Base-by-base conservation (phyloP, 2,888 invertebrate species). In the Epicampocera succincta region DNA sequence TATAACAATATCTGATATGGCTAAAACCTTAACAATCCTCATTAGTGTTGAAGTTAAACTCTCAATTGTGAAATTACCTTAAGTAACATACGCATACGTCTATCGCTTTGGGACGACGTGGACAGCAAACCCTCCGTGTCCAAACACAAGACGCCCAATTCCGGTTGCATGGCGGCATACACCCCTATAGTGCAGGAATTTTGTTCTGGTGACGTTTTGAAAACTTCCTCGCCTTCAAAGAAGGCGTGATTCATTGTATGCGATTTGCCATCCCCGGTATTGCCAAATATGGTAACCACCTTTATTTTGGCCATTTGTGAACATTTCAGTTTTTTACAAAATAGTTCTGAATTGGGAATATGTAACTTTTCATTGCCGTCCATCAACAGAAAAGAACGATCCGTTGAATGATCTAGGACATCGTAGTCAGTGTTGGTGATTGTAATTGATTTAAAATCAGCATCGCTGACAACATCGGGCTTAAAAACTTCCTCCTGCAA, bases 121-220 rank as follows among this genome's bases (percentile, higher is more conserved):
- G 95, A 95, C 69, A 95, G 91, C 54, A 96, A 91, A n/a, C 96
- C 96, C 91, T 96, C 96, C 0, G 96, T 96, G 87, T 96, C 96
- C 75, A 96, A 89, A 86, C 95, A 94, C 58, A 96, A 92, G 0
- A 95, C 93, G 76, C 93, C 93, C 80, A 93, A 90, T 19, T 91
- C 91, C 0, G 93, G 92, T 89, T 96, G 94, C 90, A 93, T 94
- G 0, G 95, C 95, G 1, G 94, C 95, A 94, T 95, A 95, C 5
- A 96, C 95, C 11, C 96, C 96, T 17, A 95, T 90, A 0, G 96
- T 96, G 86, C 96, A 95, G 84, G 95, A 95, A 81, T 93, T 93
- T 19, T 93, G 92, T 84, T 89, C 90, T 0, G 88, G 84, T 40
- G 90, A 90, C 29, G 90, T 91, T 38, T 87, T 87, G 78, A 91